Evolutionary conservation across 2,113 vertebrate species (phyloP).

Genomic region (Rhinoptilus africanus): DNA sequence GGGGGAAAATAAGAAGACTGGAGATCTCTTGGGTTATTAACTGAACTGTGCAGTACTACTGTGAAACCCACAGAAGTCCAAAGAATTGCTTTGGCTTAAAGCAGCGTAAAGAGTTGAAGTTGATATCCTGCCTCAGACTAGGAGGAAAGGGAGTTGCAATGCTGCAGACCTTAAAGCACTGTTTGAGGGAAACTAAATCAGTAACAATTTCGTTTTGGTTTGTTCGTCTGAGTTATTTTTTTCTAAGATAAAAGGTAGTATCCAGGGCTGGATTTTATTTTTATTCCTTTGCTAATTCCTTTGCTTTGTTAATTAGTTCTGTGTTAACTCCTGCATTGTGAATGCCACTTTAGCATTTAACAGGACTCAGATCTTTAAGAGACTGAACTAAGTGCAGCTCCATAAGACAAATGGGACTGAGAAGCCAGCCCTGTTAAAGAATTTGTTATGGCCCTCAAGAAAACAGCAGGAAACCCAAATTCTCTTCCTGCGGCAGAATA

Average conservation of each 20-base stretch:
- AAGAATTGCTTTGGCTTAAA: neutral
- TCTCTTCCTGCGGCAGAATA: neutral
- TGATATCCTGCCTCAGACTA: neutral
- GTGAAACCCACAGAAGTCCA: neutral
- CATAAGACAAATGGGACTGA: neutral
- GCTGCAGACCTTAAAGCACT: neutral
- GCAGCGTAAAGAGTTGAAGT: neutral
- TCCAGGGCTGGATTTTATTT: neutral
- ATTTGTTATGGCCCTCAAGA: neutral
- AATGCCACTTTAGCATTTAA: neutral
- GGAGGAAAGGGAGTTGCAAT: neutral
- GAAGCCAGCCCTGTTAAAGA: neutral
- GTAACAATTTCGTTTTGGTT: neutral
- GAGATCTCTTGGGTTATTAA: neutral
- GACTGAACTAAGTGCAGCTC: neutral
- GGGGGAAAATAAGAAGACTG: neutral
- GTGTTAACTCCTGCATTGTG: neutral
- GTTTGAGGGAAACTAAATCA: neutral
- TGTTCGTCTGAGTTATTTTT: neutral
- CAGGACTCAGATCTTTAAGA: neutral
- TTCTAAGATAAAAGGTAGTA: neutral
- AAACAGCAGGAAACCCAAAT: neutral
- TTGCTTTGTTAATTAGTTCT: neutral
- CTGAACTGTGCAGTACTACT: neutral
- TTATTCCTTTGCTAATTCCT: neutral